Evolutionary conservation across 2,797 vertebrate genomes (phyloP).

Genomic region (Halcyon leucocephala): DNA sequence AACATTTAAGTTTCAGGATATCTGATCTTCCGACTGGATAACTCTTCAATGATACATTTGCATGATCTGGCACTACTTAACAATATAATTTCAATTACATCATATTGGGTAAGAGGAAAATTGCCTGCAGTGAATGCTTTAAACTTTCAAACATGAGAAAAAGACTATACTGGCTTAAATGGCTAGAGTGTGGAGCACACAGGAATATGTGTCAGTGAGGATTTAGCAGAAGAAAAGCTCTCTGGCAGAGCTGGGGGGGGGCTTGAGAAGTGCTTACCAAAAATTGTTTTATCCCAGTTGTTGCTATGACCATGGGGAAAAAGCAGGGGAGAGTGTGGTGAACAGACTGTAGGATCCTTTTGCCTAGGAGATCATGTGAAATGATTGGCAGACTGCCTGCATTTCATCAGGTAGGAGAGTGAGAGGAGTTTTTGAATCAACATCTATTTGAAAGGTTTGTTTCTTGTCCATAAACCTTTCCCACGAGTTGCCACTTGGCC

Average conservation of each 20-base stretch:
- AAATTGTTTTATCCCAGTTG: neutral
- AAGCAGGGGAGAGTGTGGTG: neutral
- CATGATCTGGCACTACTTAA: neutral
- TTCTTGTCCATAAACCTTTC: neutral
- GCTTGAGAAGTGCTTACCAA: neutral
- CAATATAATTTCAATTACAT: neutral
- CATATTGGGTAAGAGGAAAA: neutral
- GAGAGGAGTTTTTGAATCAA: neutral
- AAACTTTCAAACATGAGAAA: neutral
- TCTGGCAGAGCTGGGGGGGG: neutral
- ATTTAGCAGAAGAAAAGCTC: neutral
- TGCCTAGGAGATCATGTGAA: neutral
- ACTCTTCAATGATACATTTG: neutral
- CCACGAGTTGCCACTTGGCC: neutral
- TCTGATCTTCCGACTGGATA: neutral
- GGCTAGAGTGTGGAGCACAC: neutral
- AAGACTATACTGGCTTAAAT: neutral
- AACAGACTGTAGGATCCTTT: neutral
- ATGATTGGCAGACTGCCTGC: neutral
- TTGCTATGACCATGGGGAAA: neutral
- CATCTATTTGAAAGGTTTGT: neutral
- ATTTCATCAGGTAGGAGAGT: neutral
- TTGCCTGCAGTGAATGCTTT: neutral
- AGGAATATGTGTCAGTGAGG: neutral
- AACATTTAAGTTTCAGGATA: neutral